These are phyloP conservation scores for Diarsia brunnea DNA, from an alignment of 2,888 invertebrate species.

Conservation along the genomic window DNA sequence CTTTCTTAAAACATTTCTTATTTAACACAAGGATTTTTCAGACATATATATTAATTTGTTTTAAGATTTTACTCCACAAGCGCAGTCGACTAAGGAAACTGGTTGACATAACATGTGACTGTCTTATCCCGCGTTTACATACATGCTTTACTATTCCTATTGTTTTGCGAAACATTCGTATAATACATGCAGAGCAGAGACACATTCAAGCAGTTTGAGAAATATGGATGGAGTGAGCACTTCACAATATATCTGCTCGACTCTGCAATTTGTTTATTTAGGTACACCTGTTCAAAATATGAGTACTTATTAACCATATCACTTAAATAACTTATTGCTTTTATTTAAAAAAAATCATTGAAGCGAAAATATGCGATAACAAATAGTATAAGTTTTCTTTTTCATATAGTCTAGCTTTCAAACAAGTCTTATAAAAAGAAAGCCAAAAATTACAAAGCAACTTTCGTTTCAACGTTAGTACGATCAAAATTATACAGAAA, in stretches of 20 bases:
- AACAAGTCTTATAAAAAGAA: slow-evolving; percentile 24
- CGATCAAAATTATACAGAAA: slow-evolving; percentile 59
- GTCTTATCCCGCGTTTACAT: background rate
- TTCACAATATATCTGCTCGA: background rate
- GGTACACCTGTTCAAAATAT: background rate
- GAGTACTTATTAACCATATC: background rate
- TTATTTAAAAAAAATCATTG: background rate
- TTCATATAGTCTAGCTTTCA: background rate
- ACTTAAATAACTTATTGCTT: background rate
- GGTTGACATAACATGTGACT: background rate
- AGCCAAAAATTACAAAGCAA: slow-evolving; percentile 21
- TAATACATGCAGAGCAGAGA: background rate
- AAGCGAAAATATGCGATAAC: background rate
- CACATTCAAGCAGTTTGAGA: background rate
- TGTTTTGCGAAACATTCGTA: background rate
- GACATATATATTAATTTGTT: too few species aligned
- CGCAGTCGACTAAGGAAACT: background rate
- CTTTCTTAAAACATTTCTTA: background rate
- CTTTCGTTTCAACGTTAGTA: slow-evolving; percentile 33
- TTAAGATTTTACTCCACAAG: too few species aligned
- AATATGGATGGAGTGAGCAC: background rate
- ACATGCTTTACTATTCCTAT: background rate
- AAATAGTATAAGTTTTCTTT: too few species aligned
- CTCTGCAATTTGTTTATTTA: background rate
- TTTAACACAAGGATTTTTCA: too few species aligned